Evolutionary conservation across 1,140 invertebrate genomes (phyloP).

Genomic region (Oncopeltus fasciatus): DNA sequence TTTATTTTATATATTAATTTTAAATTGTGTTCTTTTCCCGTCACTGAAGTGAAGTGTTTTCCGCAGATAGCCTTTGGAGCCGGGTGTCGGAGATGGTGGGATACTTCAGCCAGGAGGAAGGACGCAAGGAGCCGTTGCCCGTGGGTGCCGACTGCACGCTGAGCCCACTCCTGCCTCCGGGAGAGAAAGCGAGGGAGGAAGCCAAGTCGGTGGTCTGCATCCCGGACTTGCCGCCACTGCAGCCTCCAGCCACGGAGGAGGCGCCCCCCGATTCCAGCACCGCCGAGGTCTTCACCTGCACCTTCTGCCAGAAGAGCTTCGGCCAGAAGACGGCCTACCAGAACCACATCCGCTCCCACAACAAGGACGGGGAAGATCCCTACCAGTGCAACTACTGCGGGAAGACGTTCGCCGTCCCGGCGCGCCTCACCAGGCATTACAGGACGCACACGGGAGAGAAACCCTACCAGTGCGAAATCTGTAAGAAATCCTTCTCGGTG

Average conservation of each 20-base stretch:
- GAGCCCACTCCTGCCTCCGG: slow-evolving; percentile 21
- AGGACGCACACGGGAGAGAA: slow-evolving; percentile 77
- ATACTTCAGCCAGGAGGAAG: slow-evolving; percentile 26
- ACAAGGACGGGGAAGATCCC: slow-evolving; percentile 49
- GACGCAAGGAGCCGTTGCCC: slow-evolving; percentile 20
- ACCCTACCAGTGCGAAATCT: slow-evolving; percentile 80
- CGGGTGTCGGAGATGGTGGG: slow-evolving; percentile 30
- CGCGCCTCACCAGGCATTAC: slow-evolving; percentile 79
- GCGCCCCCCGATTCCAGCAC: slow-evolving; percentile 23
- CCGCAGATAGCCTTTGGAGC: slow-evolving; percentile 28
- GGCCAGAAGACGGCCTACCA: slow-evolving; percentile 42
- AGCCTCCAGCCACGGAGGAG: slow-evolving; percentile 21
- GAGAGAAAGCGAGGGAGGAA: background rate
- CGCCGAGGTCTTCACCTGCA: slow-evolving; percentile 33
- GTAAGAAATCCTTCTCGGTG: slow-evolving; percentile 79
- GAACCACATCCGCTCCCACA: slow-evolving; percentile 40
- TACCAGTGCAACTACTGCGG: slow-evolving; percentile 81
- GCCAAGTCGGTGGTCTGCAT: slow-evolving; percentile 27
- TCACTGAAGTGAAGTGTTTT: slow-evolving; percentile 10
- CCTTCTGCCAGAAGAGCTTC: slow-evolving; percentile 42
- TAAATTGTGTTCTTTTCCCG: background rate
- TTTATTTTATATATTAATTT: slow-evolving; percentile 4
- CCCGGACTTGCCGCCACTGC: slow-evolving; percentile 27
- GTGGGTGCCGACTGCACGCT: slow-evolving; percentile 26
- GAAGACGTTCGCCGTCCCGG: slow-evolving; percentile 82